These are phyloP conservation scores for Tautogolabrus adspersus DNA, from an alignment of 2,113 vertebrate species.

Conservation along the genomic window DNA sequence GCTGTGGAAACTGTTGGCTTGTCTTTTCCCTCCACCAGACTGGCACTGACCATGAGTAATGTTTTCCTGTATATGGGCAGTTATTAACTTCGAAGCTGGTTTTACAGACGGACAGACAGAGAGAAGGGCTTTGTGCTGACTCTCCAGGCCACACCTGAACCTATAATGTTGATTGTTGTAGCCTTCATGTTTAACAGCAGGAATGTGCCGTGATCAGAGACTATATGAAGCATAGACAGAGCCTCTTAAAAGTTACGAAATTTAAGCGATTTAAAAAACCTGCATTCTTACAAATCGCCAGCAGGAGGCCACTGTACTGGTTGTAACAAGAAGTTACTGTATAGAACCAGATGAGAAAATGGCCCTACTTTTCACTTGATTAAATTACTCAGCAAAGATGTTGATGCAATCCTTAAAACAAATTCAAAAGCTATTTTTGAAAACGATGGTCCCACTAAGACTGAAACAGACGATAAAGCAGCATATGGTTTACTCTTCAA, in stretches of 20 bases:
- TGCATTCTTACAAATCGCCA: not conserved
- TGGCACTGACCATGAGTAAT: conserved; percentile 50
- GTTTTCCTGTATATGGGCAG: conserved; percentile 45
- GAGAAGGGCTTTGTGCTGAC: conserved; percentile 28
- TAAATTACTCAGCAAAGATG: too few relatives aligned
- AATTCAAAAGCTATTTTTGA: too few relatives aligned
- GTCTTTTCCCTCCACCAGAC: conserved; percentile 45
- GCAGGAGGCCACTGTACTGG: not conserved
- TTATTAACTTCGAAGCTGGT: conserved; percentile 33
- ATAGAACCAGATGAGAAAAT: too few relatives aligned
- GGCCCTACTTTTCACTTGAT: too few relatives aligned
- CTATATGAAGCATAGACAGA: not conserved
- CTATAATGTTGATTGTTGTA: not conserved
- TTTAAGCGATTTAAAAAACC: not conserved
- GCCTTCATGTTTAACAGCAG: not conserved
- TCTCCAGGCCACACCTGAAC: not conserved
- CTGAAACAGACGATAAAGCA: too few relatives aligned
- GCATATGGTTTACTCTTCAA: too few relatives aligned
- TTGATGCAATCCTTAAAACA: too few relatives aligned
- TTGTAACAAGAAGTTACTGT: too few relatives aligned
- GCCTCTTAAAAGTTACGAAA: not conserved
- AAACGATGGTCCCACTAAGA: too few relatives aligned
- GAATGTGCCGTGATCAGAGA: not conserved
- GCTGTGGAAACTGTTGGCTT: conserved; percentile 48
- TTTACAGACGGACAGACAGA: not conserved